Conservation (phyloP, 2,888 invertebrate species). For the Coelopa pilipes region DNA sequence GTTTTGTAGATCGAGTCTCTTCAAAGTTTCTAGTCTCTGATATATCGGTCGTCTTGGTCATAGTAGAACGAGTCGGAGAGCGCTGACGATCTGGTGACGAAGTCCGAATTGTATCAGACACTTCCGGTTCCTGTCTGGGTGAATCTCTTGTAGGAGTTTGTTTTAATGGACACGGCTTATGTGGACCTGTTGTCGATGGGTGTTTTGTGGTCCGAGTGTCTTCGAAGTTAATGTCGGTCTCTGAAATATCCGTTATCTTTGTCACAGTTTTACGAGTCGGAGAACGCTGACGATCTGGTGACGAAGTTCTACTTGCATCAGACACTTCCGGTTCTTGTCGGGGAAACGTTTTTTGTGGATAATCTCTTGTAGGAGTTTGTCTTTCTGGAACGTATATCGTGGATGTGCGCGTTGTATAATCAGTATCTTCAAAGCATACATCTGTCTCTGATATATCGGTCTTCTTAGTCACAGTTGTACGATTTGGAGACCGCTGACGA, state of each 20-base stretch:
- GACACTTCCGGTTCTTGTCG: slow-evolving; percentile 8
- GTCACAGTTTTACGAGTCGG: not conserved
- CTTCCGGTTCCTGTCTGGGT: not conserved
- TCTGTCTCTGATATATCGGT: not conserved
- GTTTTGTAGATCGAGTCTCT: not conserved
- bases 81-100: not conserved
- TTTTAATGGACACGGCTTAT: slow-evolving; percentile 1
- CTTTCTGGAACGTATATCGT: slow-evolving; percentile 31
- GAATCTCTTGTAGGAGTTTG: not conserved
- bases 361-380: slow-evolving; percentile 15
- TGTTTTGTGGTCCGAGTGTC: too few relatives aligned
- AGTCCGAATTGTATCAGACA: too few relatives aligned
- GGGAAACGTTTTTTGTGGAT: slow-evolving; percentile 23
- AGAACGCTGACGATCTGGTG: slow-evolving; percentile 16
- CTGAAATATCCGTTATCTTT: too few relatives aligned
- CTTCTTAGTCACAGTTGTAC: not conserved
- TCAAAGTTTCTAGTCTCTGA: not conserved
- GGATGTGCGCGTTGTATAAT: not conserved
- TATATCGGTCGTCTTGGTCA: too few relatives aligned
- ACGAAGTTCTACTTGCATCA: not conserved
- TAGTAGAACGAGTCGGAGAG: not conserved
- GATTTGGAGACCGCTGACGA: slow-evolving; percentile 22
- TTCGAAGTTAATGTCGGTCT: too few relatives aligned
- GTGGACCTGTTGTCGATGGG: not conserved
- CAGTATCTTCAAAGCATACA: not conserved